phyloP scores from a whole-genome alignment of 1,140 invertebrate species.

The Notospermus geniculatus region DNA sequence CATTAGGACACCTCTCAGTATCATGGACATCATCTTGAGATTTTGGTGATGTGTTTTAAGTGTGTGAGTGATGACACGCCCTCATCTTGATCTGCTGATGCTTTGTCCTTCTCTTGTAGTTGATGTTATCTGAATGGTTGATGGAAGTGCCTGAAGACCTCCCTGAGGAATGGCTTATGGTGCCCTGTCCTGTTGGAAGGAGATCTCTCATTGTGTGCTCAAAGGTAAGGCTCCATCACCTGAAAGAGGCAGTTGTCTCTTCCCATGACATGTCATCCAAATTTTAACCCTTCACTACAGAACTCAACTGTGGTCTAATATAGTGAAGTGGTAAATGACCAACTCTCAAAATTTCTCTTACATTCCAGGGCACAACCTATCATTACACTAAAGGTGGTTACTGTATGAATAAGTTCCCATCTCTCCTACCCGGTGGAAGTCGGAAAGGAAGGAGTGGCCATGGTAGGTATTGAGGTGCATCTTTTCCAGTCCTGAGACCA shows the following conservation, averaged over 20 bases:
- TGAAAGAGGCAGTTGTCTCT: no score
- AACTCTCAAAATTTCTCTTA: constrained; percentile 14
- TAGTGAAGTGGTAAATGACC: neutral
- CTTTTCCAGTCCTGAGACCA: no score
- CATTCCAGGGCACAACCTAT: constrained; percentile 68
- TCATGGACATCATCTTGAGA: no score
- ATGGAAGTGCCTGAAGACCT: constrained; percentile 74
- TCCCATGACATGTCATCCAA: no score
- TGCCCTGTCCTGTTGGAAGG: constrained; percentile 78
- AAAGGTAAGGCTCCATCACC: constrained; percentile 58
- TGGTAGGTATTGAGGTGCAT: no score
- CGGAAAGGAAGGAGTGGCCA: constrained; percentile 13
- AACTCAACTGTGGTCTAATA: constrained; percentile 14
- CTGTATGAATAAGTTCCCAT: constrained; percentile 62
- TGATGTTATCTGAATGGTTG: constrained; percentile 91
- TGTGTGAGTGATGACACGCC: no score
- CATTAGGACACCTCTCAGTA: no score
- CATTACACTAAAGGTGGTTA: constrained; percentile 71
- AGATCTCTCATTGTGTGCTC: constrained; percentile 74
- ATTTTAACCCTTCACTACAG: no score
- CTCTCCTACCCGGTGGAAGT: constrained; percentile 74
- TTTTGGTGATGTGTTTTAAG: no score
- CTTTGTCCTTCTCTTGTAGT: constrained; percentile 33
- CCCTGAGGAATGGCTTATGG: constrained; percentile 73
- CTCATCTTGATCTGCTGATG: no score